Evolutionary conservation across 2,888 invertebrate species (phyloP), one percentile per base, ranked within the genome.

Genomic region (Deilephila elpenor): DNA sequence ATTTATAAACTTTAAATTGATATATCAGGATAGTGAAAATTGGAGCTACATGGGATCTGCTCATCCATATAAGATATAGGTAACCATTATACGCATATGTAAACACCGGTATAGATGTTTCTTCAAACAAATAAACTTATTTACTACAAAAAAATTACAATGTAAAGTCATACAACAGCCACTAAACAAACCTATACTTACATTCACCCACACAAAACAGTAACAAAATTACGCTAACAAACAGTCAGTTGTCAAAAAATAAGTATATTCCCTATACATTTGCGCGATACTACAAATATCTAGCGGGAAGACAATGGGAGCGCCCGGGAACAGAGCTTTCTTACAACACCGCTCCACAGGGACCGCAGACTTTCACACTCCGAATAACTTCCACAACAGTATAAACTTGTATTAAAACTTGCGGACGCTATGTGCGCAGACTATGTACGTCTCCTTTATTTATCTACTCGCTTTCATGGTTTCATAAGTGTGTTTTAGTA

Each of bases 371-470:
- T 51, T 64, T 34, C 62, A 62, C 34, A 34, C 37, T 37, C 62
- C 20, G 44, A 64, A 67, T 67, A 67, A 67, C 67, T 67, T 67
- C 51, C 14, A 62, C 62, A 62, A 62, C 62, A 67, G 44, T 44
- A 20, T 44, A 44, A 67, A 67, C 67, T 67, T 67, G 44, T 67
- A 67, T 67, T 67, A 67, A 51, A 67, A 67, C 51, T 67, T 51
- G 20, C 19, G 8, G 37, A 34, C n/a, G 62, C n/a, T 62, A 62
- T 62, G 34, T 37, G n/a, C 56, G 17, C 56, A 56, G 19, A 37
- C 19, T 62, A n/a, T 37, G 34, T 37, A 62, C 61, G n/a, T n/a
- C 56, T 5, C 4, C 56, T 56, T 14, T 62, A 37, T 62, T 61
- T 61, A 61, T 62, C 34, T 62, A 62, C n/a, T 62, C 3, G 34